Percentiles rank a stretch among this genome's conserved stretches.
Evolutionary conservation across 2,113 vertebrate species (phyloP).

Genomic region (Ivindomyrus marchei): DNA sequence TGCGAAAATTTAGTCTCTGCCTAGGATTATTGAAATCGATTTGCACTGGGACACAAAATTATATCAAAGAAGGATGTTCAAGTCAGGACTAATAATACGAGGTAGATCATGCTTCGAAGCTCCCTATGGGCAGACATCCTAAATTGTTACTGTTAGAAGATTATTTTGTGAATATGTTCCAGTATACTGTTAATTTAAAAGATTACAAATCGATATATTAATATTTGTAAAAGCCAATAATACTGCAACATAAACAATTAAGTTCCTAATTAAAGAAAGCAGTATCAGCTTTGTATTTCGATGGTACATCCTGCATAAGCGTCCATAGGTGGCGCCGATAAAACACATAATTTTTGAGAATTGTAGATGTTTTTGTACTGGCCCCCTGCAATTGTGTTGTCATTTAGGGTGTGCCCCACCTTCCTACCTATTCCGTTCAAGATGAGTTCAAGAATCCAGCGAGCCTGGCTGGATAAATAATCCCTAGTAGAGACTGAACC

Average conservation of each 20-base stretch:
- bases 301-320: conserved; percentile 11
- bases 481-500: neutral
- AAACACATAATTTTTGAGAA: neutral
- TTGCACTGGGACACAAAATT: neutral
- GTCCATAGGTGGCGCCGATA: conserved; percentile 41
- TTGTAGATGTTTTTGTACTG: neutral
- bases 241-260: neutral
- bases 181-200: neutral
- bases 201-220: neutral
- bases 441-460: neutral
- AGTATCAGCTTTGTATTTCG: neutral
- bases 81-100: neutral
- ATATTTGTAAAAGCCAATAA: neutral
- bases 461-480: neutral
- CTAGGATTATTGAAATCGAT: neutral
- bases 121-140: neutral
- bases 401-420: neutral
- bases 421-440: neutral
- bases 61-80: neutral
- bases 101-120: neutral
- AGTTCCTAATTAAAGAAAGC: neutral
- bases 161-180: neutral
- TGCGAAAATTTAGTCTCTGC: neutral
- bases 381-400: neutral
- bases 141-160: neutral